Conservation (phyloP, 35 echinoderm and acorn worm genomes). For the Acanthaster planci region DNA sequence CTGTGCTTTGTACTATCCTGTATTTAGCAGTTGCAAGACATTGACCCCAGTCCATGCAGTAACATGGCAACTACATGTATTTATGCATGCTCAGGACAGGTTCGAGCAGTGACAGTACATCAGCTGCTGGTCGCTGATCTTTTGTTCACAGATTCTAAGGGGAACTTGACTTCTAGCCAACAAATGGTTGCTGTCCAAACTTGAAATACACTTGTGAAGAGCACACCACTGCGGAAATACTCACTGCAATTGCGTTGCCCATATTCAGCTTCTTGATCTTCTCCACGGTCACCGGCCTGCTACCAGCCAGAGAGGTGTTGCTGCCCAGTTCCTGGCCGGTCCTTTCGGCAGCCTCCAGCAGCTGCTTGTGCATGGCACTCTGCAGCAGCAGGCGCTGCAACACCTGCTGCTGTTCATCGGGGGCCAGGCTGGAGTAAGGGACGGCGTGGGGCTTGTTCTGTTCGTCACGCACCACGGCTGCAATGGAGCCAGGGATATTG, state of each 20-base stretch:
- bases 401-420: constrained; percentile 65
- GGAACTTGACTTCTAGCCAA: too few relatives aligned
- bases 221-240: not conserved
- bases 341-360: constrained; percentile 22
- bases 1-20: too few relatives aligned
- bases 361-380: constrained; percentile 80
- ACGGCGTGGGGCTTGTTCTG: constrained; percentile 86
- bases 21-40: too few relatives aligned
- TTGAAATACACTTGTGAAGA: too few relatives aligned
- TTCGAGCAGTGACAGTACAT: too few relatives aligned
- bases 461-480: constrained; percentile 75
- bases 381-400: constrained; percentile 81
- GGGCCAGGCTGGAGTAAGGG: constrained; percentile 64
- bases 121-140: too few relatives aligned
- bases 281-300: constrained; percentile 31
- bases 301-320: constrained; percentile 21
- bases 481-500: constrained; percentile 67
- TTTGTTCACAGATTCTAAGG: too few relatives aligned
- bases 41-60: too few relatives aligned
- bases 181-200: too few relatives aligned
- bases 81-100: too few relatives aligned
- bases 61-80: too few relatives aligned
- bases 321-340: not conserved
- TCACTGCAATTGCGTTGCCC: constrained; percentile 74
- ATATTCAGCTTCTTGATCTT: constrained; percentile 58